phyloP scores from a whole-genome alignment of 2,888 invertebrate species.

The Lochmaea capreae region DNA sequence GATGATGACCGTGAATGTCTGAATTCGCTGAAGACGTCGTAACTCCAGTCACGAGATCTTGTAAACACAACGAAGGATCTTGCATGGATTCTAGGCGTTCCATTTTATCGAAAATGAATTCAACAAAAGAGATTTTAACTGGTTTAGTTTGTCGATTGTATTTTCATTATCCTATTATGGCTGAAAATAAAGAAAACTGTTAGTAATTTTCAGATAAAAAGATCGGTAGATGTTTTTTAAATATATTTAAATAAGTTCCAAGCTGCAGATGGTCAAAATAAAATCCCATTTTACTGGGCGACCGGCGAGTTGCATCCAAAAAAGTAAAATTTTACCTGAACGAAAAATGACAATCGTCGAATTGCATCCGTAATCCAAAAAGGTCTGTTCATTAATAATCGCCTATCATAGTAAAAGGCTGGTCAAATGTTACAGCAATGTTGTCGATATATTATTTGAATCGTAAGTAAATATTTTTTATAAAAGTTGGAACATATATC shows the following conservation, averaged over 20 bases:
- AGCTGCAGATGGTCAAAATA: too few relatives aligned
- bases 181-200: conserved; percentile 3
- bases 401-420: too few relatives aligned
- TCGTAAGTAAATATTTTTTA: too few relatives aligned
- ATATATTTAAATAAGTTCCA: background rate
- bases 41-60: conserved; percentile 77
- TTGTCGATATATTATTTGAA: too few relatives aligned
- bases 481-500: too few relatives aligned
- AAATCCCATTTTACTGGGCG: too few relatives aligned
- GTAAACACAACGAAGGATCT: conserved; percentile 79
- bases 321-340: too few relatives aligned
- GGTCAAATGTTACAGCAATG: too few relatives aligned
- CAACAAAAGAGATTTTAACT: background rate
- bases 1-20: conserved; percentile 67
- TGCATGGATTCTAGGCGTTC: conserved; percentile 77
- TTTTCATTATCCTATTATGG: conserved; percentile 21
- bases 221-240: background rate
- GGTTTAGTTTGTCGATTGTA: conserved; percentile 4
- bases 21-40: conserved; percentile 67
- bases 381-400: too few relatives aligned
- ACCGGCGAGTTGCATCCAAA: too few relatives aligned
- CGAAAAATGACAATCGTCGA: too few relatives aligned
- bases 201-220: background rate
- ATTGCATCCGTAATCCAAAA: too few relatives aligned
- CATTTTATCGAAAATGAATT: conserved; percentile 60